Conservation (phyloP, 2,888 invertebrate genomes). For the Mycalesis mineus region DNA sequence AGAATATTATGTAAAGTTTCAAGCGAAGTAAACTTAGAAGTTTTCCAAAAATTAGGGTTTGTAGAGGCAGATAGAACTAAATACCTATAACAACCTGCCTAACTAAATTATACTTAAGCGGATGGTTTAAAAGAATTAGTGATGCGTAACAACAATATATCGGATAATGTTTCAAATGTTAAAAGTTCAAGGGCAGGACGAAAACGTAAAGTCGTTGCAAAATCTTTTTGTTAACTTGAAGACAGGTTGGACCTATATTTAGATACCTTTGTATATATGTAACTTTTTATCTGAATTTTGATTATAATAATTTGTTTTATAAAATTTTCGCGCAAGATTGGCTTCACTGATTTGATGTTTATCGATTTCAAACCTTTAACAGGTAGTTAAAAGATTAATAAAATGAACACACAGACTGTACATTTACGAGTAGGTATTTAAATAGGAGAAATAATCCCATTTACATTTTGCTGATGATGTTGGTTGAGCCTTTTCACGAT, state of each 20-base stretch:
- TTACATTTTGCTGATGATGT: no score
- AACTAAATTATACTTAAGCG: background rate
- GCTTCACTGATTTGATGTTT: background rate
- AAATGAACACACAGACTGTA: no score
- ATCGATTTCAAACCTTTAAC: background rate
- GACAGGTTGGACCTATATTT: background rate
- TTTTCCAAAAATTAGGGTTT: no score
- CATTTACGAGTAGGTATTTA: no score
- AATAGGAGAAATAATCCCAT: no score
- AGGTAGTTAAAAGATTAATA: no score
- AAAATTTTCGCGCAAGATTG: background rate
- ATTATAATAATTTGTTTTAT: background rate
- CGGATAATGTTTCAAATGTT: constrained; percentile 21
- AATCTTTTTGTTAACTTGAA: background rate
- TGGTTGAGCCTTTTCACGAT: no score
- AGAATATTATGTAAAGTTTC: no score
- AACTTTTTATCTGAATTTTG: background rate
- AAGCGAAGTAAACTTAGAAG: no score
- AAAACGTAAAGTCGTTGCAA: constrained; percentile 4
- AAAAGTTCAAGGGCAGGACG: constrained; percentile 19
- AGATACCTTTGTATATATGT: background rate
- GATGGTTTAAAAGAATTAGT: constrained; percentile 15
- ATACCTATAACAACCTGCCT: background rate
- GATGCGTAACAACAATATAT: constrained; percentile 11
- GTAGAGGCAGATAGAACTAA: no score